Evolutionary conservation across 2,797 vertebrate genomes (phyloP), one percentile per base, ranked within the genome.

Genomic region (Australoheros facetus): DNA sequence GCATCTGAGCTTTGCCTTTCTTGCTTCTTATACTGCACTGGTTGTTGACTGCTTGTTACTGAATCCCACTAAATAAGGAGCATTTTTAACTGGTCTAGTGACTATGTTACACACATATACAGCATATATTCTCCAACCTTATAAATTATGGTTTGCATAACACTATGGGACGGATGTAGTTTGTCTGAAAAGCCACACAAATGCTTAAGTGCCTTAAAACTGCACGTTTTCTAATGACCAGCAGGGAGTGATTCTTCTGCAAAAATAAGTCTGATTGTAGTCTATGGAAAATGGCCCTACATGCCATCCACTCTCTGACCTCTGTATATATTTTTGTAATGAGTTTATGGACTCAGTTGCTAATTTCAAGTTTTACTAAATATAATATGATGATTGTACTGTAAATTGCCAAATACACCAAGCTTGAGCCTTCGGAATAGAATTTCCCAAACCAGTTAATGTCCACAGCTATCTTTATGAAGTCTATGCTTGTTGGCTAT

Each of bases 111-210:
- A n/a, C 42, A 48, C 12, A 42, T 4, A 12, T 42, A 13, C 39
- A 26, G 8, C 23, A 45, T 45, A 26, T 64, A 64, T 4, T 17
- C 5, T 26, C 45, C 45, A 14, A 45, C 0, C 60, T 45, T 45
- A 7, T 0, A 26, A 26, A 26, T 64, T 26, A 26, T 64, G 14
- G 0, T 0, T 64, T 64, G 8, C 0, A 3, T 64, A 64, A 23
- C 60, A 45, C 45, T 28, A 48, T 19, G 28, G 11, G 23, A 19
- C 5, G 0, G 0, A 48, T 66, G 23, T 4, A 66, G 26, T 45
- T 66, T 28, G 37, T 64, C 8, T 11, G 16, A 17, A 45, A 45
- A 1, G 14, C 17, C 21, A 64, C 26, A 8, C 39, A 66, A 64
- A 17, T 45, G 21, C 13, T 26, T 17, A 64, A 7, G 16, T 7